A percentile compares a stretch with the other conserved stretches of the same genome.
Conservation (phyloP, 1,140 invertebrate species). For the Rhyzopertha dominica region DNA sequence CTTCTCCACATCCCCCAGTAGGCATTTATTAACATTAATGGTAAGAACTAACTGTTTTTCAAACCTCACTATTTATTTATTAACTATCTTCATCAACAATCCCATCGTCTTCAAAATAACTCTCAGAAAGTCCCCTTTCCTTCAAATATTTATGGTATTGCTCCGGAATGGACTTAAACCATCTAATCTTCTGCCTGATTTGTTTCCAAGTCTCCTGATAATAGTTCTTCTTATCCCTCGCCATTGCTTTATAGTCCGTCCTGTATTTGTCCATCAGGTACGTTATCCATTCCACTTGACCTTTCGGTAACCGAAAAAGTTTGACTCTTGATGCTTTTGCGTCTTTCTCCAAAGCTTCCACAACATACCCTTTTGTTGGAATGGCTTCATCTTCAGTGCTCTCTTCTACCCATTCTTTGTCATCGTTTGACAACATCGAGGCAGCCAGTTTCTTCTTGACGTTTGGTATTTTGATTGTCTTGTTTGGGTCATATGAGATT, state of each 20-base stretch:
- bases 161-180: constrained; percentile 68
- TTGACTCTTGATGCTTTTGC: constrained; percentile 65
- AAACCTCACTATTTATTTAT: too few relatives aligned
- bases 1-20: too few relatives aligned
- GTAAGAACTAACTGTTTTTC: too few relatives aligned
- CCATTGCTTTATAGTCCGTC: constrained; percentile 85
- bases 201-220: constrained; percentile 85
- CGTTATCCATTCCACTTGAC: constrained; percentile 69
- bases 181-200: constrained; percentile 71
- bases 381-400: constrained; percentile 44
- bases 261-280: constrained; percentile 83
- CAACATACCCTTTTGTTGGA: constrained; percentile 54
- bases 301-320: constrained; percentile 67
- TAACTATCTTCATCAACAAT: too few relatives aligned
- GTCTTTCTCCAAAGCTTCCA: constrained; percentile 62
- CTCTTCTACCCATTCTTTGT: constrained; percentile 47
- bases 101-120: too few relatives aligned
- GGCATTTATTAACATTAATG: too few relatives aligned
- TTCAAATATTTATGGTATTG: constrained; percentile 54
- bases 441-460: constrained; percentile 54
- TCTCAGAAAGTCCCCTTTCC: too few relatives aligned
- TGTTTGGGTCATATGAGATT: constrained; percentile 72
- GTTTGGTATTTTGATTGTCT: constrained; percentile 61
- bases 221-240: constrained; percentile 74
- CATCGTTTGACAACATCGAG: constrained; percentile 38